Conservation (phyloP, 2,113 vertebrate genomes). For the Mus pahari region DNA sequence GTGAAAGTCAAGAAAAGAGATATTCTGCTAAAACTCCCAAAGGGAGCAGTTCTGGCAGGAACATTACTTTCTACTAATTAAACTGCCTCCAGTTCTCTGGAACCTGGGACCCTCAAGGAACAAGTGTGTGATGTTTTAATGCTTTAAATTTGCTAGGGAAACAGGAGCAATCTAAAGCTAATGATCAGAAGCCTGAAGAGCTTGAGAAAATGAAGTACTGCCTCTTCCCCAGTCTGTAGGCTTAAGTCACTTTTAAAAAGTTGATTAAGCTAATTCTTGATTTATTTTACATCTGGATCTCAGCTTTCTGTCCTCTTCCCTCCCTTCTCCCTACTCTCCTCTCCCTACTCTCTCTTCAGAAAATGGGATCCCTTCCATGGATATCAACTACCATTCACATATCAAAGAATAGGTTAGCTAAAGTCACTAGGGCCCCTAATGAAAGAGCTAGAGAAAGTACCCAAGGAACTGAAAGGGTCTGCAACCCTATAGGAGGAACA, state of each 20-base stretch:
- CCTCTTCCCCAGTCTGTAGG: not conserved
- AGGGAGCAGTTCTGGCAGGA: not conserved
- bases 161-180: not conserved
- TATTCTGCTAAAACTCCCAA: not conserved
- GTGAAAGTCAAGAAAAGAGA: not conserved
- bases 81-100: not conserved
- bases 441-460: too few relatives aligned
- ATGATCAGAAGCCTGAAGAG: not conserved
- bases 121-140: not conserved
- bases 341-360: too few relatives aligned
- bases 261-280: too few relatives aligned
- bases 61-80: not conserved
- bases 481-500: too few relatives aligned
- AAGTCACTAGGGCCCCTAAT: not conserved
- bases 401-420: not conserved
- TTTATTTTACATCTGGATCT: too few relatives aligned
- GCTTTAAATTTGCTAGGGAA: not conserved
- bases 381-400: too few relatives aligned
- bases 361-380: too few relatives aligned
- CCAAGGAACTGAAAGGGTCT: too few relatives aligned
- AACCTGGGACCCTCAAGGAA: not conserved
- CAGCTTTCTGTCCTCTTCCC: too few relatives aligned
- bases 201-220: not conserved
- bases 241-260: not conserved
- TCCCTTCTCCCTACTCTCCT: too few relatives aligned